A percentile compares a stretch with the other conserved stretches of the same genome.
Evolutionary conservation across 2,888 invertebrate species (phyloP).

Genomic region (Schrankia costaestrigalis): DNA sequence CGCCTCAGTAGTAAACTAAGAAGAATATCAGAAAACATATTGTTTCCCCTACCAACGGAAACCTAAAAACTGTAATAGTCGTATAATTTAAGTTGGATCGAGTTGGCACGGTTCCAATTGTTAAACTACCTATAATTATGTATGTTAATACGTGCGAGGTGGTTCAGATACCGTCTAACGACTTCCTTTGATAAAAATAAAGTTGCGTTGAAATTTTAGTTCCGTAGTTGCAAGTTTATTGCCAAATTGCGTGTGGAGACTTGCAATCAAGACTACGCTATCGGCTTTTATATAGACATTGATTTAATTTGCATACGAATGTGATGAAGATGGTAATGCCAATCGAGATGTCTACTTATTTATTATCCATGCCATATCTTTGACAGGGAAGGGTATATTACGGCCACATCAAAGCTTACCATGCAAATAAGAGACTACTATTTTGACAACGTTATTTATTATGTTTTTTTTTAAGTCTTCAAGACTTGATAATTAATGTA

Average conservation of each 20-base stretch:
- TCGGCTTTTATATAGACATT: constrained; percentile 77
- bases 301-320: constrained; percentile 71
- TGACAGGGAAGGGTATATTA: too few species aligned
- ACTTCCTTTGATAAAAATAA: constrained; percentile 79
- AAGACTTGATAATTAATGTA: too few species aligned
- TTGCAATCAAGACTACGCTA: constrained; percentile 64
- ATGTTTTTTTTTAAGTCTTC: too few species aligned
- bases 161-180: constrained; percentile 77
- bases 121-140: constrained; percentile 78
- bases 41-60: constrained; percentile 61
- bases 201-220: constrained; percentile 80
- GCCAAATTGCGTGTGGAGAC: constrained; percentile 69
- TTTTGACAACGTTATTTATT: too few species aligned
- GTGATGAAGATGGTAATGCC: constrained; percentile 51
- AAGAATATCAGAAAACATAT: constrained; percentile 54
- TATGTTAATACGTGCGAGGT: constrained; percentile 77
- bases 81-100: constrained; percentile 63
- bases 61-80: constrained; percentile 67
- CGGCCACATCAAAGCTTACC: too few species aligned
- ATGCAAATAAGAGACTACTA: too few species aligned
- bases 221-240: constrained; percentile 76
- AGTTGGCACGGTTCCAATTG: constrained; percentile 71
- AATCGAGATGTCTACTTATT: constrained; percentile 45
- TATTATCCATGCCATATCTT: too few species aligned
- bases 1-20: constrained; percentile 42